Percentiles rank a stretch among this genome's conserved stretches.
Evolutionary conservation across 2,888 invertebrate genomes (phyloP).

Genomic region (Parascotia fuliginaria): DNA sequence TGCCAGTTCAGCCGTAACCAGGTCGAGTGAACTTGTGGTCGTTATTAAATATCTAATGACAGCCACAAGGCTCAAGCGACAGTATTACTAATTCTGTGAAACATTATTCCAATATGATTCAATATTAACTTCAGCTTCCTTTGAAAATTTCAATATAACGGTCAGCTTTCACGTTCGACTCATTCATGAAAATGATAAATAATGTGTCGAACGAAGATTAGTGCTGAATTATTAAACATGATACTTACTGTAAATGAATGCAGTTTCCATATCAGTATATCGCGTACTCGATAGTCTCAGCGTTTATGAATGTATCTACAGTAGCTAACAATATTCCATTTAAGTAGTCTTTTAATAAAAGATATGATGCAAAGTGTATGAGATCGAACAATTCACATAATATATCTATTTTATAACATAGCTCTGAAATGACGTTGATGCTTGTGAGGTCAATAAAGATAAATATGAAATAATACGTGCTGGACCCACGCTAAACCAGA

Average conservation of each 20-base stretch:
- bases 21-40: constrained; percentile 66
- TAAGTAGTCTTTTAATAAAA: constrained; percentile 52
- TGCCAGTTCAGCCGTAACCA: constrained; percentile 64
- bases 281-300: constrained; percentile 51
- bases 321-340: constrained; percentile 64
- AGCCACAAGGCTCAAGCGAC: constrained; percentile 46
- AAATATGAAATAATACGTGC: constrained; percentile 18
- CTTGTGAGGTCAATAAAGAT: constrained; percentile 54
- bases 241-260: constrained; percentile 6
- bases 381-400: constrained; percentile 23
- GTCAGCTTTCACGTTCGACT: not conserved
- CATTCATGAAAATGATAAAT: too few species aligned
- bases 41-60: constrained; percentile 62
- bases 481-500: constrained; percentile 48
- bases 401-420: constrained; percentile 29
- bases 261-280: constrained; percentile 42
- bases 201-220: too few species aligned
- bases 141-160: not conserved
- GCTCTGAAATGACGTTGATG: constrained; percentile 29
- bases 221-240: not conserved
- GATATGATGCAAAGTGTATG: constrained; percentile 39
- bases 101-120: not conserved
- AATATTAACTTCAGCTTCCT: not conserved
- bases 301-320: constrained; percentile 55
- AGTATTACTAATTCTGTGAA: not conserved